phyloP scores from a whole-genome alignment of 2,888 invertebrate genomes.

The Frankliniella intonsa region DNA sequence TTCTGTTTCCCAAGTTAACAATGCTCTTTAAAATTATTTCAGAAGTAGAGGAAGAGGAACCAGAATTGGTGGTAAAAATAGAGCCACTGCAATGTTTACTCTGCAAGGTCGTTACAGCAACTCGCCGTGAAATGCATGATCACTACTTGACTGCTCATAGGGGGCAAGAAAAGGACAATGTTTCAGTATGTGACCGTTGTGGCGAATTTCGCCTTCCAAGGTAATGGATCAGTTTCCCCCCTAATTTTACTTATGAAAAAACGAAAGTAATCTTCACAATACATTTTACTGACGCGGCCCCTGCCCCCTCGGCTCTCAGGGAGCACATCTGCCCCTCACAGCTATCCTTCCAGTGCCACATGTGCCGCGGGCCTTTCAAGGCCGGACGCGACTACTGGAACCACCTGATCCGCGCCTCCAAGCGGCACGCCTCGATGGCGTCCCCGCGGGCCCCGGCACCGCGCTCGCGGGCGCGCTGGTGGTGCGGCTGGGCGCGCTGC shows the following conservation, averaged over 20 bases:
- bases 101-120: not conserved
- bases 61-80: not conserved
- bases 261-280: too few species aligned
- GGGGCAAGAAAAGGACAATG: not conserved
- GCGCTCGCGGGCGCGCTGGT: not conserved
- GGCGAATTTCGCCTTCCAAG: not conserved
- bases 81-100: not conserved
- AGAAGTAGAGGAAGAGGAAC: not conserved
- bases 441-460: too few species aligned
- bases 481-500: conserved; percentile 2
- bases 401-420: conserved; percentile 7
- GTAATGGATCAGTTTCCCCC: conserved; percentile 4
- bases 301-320: not conserved
- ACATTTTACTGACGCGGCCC: too few species aligned
- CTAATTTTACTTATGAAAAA: too few species aligned
- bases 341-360: not conserved
- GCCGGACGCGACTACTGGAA: conserved; percentile 15
- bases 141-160: not conserved
- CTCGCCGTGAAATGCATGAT: not conserved
- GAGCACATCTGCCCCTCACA: conserved; percentile 21
- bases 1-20: not conserved
- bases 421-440: not conserved
- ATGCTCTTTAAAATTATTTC: not conserved
- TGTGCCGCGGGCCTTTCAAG: not conserved
- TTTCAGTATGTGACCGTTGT: not conserved